Conservation (phyloP, 1,140 invertebrate species). For the Helicoverpa armigera region DNA sequence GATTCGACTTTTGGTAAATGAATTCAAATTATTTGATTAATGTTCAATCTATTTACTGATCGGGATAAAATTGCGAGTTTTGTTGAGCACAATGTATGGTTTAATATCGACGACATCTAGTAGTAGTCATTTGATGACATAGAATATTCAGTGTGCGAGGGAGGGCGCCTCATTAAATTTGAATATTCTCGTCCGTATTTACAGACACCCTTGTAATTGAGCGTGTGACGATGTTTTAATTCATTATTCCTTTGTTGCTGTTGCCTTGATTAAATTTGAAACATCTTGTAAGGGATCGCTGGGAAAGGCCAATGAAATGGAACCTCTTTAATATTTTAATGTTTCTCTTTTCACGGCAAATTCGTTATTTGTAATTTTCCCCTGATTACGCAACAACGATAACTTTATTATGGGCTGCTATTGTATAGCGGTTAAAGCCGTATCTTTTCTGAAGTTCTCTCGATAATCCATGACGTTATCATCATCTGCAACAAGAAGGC, state of each 20-base stretch:
- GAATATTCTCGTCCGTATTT: slow-evolving; percentile 40
- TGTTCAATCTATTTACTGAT: no score
- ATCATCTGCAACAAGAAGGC: not conserved
- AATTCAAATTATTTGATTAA: no score
- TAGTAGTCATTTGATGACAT: slow-evolving; percentile 30
- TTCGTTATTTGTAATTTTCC: no score
- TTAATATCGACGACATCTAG: slow-evolving; percentile 29
- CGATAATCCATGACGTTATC: slow-evolving; percentile 1
- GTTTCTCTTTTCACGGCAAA: not conserved
- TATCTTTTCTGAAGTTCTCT: not conserved
- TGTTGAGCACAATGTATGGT: not conserved
- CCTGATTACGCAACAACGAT: no score
- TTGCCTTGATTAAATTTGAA: slow-evolving; percentile 42
- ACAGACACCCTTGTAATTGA: slow-evolving; percentile 39
- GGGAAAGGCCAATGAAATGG: slow-evolving; percentile 8
- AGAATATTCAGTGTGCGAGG: slow-evolving; percentile 42
- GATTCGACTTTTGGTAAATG: no score
- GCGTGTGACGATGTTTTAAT: slow-evolving; percentile 37
- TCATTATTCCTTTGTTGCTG: slow-evolving; percentile 42
- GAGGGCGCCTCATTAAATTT: slow-evolving; percentile 45
- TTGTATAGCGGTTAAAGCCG: not conserved
- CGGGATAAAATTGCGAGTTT: no score
- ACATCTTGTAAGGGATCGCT: slow-evolving; percentile 44
- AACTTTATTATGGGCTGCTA: no score
- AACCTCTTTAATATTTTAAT: not conserved